Evolutionary conservation across 2,797 vertebrate species (phyloP).

Genomic region (Halcyon chelicuti): DNA sequence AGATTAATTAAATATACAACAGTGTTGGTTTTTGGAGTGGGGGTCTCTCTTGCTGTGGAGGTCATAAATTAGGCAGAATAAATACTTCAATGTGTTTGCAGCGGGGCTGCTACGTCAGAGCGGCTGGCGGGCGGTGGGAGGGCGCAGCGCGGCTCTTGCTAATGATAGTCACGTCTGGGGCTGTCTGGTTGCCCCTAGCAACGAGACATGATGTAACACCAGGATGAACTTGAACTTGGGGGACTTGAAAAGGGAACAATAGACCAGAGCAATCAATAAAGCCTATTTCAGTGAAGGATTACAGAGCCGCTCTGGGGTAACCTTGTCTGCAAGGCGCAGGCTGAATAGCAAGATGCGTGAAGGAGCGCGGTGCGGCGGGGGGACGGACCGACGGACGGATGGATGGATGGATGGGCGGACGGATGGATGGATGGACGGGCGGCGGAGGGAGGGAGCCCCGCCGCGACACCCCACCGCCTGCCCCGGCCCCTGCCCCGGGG

Average conservation of each 20-base stretch:
- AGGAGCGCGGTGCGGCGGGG: conserved; percentile 59
- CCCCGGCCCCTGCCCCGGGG: background rate
- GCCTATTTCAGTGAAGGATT: conserved; percentile 93
- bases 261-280: conserved; percentile 93
- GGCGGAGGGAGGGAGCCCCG: background rate
- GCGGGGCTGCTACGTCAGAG: conserved; percentile 83
- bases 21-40: conserved; percentile 85
- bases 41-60: conserved; percentile 80
- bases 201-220: conserved; percentile 99
- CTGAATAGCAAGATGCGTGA: conserved; percentile 85
- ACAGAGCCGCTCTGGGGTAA: conserved; percentile 88
- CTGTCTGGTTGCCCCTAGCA: conserved; percentile 95
- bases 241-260: conserved; percentile 93
- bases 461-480: background rate
- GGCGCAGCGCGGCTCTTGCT: conserved; percentile 86
- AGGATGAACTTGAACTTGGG: conserved; percentile 97
- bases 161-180: conserved; percentile 96
- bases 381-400: background rate
- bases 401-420: background rate
- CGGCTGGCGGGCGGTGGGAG: conserved; percentile 84
- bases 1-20: conserved; percentile 87
- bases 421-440: background rate
- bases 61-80: conserved; percentile 86
- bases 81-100: conserved; percentile 88
- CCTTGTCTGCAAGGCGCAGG: conserved; percentile 86